A percentile compares a stretch with the other conserved stretches of the same genome.
Conservation (phyloP, 1,140 invertebrate species). For the Reticulitermes speratus region DNA sequence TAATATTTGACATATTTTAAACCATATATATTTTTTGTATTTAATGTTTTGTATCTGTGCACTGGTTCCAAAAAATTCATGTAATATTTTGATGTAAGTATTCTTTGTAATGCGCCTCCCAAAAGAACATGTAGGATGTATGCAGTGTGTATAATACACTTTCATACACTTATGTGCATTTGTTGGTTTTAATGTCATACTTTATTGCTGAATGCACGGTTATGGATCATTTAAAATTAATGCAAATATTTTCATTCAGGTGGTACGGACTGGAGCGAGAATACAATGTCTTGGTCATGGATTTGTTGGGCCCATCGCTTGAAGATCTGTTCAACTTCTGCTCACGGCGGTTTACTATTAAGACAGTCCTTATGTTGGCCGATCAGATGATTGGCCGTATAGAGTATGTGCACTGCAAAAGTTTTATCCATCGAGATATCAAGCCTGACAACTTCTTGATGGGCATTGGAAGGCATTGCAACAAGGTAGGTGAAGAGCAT, state of each 20-base stretch:
- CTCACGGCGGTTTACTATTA: slow-evolving; percentile 92
- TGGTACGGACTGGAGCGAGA: slow-evolving; percentile 90
- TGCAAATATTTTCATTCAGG: slow-evolving; percentile 50
- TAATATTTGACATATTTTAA: too few species aligned
- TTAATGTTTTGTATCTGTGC: too few species aligned
- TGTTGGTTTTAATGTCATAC: too few species aligned
- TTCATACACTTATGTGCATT: too few species aligned
- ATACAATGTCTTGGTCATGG: slow-evolving; percentile 97
- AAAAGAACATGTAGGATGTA: too few species aligned
- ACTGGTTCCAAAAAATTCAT: too few species aligned
- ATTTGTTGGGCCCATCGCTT: slow-evolving; percentile 89
- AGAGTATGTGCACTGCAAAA: slow-evolving; percentile 93
- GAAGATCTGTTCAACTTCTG: slow-evolving; percentile 98
- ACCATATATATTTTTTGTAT: too few species aligned
- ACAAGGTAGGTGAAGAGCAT: slow-evolving; percentile 62
- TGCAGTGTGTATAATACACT: too few species aligned
- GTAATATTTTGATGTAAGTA: too few species aligned
- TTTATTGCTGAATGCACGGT: too few species aligned
- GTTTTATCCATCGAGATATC: slow-evolving; percentile 95
- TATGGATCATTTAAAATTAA: too few species aligned
- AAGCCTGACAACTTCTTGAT: slow-evolving; percentile 98
- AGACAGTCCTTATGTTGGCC: slow-evolving; percentile 96
- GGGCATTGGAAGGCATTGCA: slow-evolving; percentile 94
- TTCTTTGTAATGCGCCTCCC: too few species aligned
- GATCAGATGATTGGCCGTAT: slow-evolving; percentile 92